A percentile compares a stretch with the other conserved stretches of the same genome.
Conservation (phyloP, 1,140 invertebrate species). For the Laodelphax striatellus region DNA sequence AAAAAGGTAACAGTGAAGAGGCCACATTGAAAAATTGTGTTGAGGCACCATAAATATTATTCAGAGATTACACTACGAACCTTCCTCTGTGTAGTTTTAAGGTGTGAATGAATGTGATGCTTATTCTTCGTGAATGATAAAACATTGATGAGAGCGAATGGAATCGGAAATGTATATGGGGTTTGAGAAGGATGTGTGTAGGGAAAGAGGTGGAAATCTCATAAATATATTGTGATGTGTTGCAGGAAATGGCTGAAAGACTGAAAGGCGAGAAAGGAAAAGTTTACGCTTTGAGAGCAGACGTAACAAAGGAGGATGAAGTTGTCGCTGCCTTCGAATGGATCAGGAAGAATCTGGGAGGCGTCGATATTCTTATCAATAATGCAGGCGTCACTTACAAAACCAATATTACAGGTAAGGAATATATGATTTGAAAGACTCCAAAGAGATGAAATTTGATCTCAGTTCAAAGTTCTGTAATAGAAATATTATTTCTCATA, state of each 20-base stretch:
- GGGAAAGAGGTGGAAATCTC: too few species aligned
- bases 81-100: too few species aligned
- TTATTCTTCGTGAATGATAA: too few species aligned
- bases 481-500: too few species aligned
- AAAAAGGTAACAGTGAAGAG: too few species aligned
- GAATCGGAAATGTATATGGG: too few species aligned
- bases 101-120: too few species aligned
- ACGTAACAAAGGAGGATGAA: conserved; percentile 51
- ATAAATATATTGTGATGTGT: background rate
- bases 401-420: conserved; percentile 16
- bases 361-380: conserved; percentile 58
- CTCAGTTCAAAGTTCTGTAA: conserved; percentile 20
- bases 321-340: conserved; percentile 51
- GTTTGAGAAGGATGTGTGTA: too few species aligned
- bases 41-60: too few species aligned
- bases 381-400: conserved; percentile 42
- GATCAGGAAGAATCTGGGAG: conserved; percentile 44
- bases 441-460: conserved; percentile 32
- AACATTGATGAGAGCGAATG: too few species aligned
- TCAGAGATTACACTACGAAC: too few species aligned
- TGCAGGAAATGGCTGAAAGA: conserved; percentile 17
- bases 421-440: background rate
- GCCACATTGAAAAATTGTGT: too few species aligned
- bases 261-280: conserved; percentile 23
- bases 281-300: conserved; percentile 36